Base-by-base conservation (phyloP, 2,888 invertebrate genomes). In the Tortrix viridana region DNA sequence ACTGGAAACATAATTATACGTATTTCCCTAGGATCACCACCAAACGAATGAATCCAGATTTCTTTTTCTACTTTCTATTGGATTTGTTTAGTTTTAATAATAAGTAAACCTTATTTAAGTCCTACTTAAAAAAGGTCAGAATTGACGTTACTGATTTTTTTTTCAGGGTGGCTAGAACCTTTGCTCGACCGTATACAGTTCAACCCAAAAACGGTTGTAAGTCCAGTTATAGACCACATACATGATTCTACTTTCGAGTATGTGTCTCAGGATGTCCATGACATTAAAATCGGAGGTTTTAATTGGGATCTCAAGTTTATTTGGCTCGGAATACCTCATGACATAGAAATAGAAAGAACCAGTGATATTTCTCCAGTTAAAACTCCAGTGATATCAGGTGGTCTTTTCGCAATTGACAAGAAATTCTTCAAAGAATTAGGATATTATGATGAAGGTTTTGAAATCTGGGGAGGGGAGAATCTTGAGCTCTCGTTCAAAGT, bases 391-490 rank as follows among this genome's bases (percentile, higher is more conserved):
- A 98, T 99, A 97, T 98, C 99, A 23, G 99, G 99, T 7, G 99
- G 99, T 0, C 89, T 99, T 14, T 99, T 99, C 85, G 96, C 98
- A 59, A 98, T 99, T 74, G 96, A 97, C 85, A 95, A 95, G 75
- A 87, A 93, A 65, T 99, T 97, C 89, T 99, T 99, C 84, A 95
- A 97, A 79, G 94, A 94, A 55, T 93, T 99, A 38, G 99, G 99
- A 43, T 97, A 97, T 46, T 99, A 99, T 86, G 99, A 99, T 87
- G 96, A 97, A 38, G 98, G 97, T 12, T 98, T 99, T 89, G 98
- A 99, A 83, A 98, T 98, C 74, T 99, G 99, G 99, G 99, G 99
- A 58, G 98, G 98, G 46, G 98, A 99, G 85, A 99, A 99, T 89
- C 92, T 99, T 69, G 99, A 99, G 86, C 88, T 99, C 43, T 98